A percentile compares a stretch with the other conserved stretches of the same genome.
Conservation (phyloP, 2,888 invertebrate species). For the Cephus sareptanus region DNA sequence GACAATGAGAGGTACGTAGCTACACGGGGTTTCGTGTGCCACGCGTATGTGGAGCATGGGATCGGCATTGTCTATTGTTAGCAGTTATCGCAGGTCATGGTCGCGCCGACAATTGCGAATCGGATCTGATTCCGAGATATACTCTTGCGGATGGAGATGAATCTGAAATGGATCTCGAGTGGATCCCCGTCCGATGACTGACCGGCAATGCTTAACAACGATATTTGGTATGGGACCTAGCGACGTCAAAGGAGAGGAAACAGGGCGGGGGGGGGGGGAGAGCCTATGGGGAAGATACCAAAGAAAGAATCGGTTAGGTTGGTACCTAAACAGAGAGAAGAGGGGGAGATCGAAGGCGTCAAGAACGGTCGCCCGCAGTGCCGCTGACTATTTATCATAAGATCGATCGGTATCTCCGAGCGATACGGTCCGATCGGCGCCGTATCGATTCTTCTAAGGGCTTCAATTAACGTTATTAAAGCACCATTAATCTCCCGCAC, state of each 20-base stretch:
- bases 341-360: constrained; percentile 43
- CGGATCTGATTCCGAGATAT: neutral
- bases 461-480: constrained; percentile 66
- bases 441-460: constrained; percentile 64
- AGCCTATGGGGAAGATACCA: neutral
- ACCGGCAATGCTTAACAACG: neutral
- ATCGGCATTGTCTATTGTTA: constrained; percentile 62
- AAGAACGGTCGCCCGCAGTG: constrained; percentile 62
- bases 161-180: neutral
- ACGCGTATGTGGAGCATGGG: constrained; percentile 63
- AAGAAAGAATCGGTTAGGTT: neutral
- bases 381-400: constrained; percentile 65
- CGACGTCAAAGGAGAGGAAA: neutral
- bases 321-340: neutral
- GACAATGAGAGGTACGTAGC: neutral
- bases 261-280: neutral
- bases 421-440: constrained; percentile 55
- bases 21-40: constrained; percentile 39
- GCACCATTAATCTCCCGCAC: constrained; percentile 61
- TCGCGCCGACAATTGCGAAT: constrained; percentile 31
- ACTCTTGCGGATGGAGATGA: neutral
- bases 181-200: neutral
- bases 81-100: constrained; percentile 56
- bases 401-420: constrained; percentile 63
- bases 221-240: neutral